phyloP scores from a whole-genome alignment of 1,140 invertebrate species.

The Xylocopa sonorina region DNA sequence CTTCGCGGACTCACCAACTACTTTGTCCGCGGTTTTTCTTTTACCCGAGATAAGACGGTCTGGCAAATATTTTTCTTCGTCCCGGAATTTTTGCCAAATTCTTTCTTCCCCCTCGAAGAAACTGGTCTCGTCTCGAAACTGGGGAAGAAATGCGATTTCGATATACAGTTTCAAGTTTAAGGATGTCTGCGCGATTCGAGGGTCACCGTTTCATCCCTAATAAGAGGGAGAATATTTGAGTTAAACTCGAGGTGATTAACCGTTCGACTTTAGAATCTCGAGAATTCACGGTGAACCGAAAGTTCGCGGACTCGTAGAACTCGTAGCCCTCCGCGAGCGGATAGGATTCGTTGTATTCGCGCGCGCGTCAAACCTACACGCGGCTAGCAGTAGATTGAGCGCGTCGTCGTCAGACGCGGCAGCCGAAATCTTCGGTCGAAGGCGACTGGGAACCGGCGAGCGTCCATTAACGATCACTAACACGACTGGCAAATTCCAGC shows the following conservation, averaged over 20 bases:
- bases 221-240: neutral
- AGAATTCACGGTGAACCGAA: neutral
- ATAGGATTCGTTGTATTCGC: neutral
- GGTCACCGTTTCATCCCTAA: neutral
- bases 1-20: neutral
- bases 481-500: neutral
- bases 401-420: neutral
- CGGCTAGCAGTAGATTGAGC: conserved; percentile 9
- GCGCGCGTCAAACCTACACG: neutral
- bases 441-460: too few species aligned
- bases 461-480: neutral
- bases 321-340: neutral
- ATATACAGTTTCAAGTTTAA: neutral
- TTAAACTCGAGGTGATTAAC: neutral
- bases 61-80: too few species aligned
- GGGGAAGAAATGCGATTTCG: neutral
- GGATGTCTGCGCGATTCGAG: too few species aligned
- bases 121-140: too few species aligned
- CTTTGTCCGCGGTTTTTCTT: neutral
- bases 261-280: too few species aligned
- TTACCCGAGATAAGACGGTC: neutral
- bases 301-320: conserved; percentile 19
- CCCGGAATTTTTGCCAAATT: neutral
- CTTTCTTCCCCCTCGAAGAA: neutral
- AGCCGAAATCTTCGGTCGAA: neutral